Percentiles rank a stretch among this genome's conserved stretches.
Conservation (phyloP, 2,113 vertebrate genomes). For the Pachycephala philippinensis region DNA sequence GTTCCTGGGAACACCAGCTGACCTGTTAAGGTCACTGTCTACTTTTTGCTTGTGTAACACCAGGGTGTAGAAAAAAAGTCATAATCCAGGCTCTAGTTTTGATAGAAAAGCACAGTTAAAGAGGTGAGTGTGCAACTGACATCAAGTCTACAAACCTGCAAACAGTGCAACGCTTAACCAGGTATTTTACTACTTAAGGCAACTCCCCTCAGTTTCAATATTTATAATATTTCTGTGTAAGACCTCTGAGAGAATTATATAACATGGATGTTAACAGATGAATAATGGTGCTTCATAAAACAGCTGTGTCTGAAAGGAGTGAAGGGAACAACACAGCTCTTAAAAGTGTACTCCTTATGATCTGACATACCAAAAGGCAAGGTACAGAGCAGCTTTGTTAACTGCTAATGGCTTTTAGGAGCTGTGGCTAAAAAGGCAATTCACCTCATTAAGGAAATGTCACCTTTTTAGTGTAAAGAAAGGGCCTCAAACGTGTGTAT, state of each 20-base stretch:
- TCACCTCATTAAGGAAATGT: fast-evolving
- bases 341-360: neutral
- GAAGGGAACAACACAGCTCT: neutral
- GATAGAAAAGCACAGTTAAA: neutral
- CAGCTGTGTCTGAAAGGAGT: neutral
- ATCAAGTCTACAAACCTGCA: neutral
- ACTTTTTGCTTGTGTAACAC: neutral
- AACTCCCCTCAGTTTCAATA: neutral
- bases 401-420: neutral
- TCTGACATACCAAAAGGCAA: neutral
- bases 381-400: neutral
- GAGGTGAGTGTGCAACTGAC: neutral
- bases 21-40: neutral
- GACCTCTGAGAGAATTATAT: neutral
- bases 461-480: neutral
- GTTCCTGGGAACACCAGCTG: neutral
- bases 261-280: neutral
- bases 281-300: neutral
- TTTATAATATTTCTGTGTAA: neutral
- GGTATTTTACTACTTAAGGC: neutral
- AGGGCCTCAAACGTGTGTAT: neutral
- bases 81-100: neutral
- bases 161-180: neutral
- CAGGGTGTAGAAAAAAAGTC: neutral
- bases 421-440: neutral